phyloP scores from a whole-genome alignment of 2,113 vertebrate species.

The Pitta sordida region DNA sequence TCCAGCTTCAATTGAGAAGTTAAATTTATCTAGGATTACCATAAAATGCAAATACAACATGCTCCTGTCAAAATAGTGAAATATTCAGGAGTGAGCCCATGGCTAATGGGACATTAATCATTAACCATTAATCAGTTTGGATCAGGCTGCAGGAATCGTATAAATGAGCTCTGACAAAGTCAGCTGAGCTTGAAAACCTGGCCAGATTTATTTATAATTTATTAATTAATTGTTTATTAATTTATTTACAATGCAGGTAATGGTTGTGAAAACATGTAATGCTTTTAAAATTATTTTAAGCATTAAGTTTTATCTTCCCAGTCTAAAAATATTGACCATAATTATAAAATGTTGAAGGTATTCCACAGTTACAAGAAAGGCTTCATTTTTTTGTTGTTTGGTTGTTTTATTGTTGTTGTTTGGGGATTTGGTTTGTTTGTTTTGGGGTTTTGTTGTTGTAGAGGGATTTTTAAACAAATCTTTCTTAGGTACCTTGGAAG shows the following conservation, averaged over 20 bases:
- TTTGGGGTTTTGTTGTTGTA: no score
- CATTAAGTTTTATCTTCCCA: neutral
- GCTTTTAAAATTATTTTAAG: no score
- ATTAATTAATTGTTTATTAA: no score
- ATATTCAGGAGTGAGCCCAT: neutral
- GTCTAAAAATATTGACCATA: neutral
- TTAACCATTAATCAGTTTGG: neutral
- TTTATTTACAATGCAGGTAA: no score
- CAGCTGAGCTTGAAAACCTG: neutral
- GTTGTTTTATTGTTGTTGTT: neutral
- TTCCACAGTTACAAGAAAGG: neutral
- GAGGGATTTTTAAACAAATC: neutral
- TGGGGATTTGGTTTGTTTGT: neutral
- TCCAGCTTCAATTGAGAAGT: neutral
- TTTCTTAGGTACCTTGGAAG: neutral
- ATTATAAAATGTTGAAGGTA: neutral
- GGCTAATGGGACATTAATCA: neutral
- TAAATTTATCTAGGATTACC: neutral
- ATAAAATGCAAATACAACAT: neutral
- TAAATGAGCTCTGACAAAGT: neutral
- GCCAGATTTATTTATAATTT: no score
- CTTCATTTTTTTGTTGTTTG: neutral
- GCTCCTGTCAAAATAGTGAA: neutral
- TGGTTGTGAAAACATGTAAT: no score
- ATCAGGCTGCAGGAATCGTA: neutral